Percentiles rank a stretch among this genome's conserved stretches.
Conservation (phyloP, 2,888 invertebrate genomes). For the Xanthia togata region DNA sequence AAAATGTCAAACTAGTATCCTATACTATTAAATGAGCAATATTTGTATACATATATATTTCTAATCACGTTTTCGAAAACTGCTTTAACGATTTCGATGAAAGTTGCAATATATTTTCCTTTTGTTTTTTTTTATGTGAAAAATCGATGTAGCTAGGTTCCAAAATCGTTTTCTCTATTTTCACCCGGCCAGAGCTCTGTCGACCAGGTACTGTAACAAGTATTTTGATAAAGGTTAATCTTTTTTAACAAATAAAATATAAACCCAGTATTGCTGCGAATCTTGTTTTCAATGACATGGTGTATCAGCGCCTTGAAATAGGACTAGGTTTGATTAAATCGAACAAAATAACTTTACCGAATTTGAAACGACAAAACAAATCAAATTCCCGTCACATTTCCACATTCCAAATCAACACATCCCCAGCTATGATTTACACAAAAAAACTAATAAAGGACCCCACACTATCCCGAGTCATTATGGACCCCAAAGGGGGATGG, state of each 20-base stretch:
- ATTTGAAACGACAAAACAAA: constrained; percentile 25
- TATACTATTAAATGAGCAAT: too few relatives aligned
- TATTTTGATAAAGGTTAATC: background rate
- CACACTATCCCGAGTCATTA: constrained; percentile 59
- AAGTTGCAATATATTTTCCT: too few relatives aligned
- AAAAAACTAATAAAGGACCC: constrained; percentile 64
- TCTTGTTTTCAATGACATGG: background rate
- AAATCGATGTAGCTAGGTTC: too few relatives aligned
- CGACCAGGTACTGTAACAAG: too few relatives aligned
- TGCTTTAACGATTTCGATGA: too few relatives aligned
- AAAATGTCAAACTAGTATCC: background rate
- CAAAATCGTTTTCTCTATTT: too few relatives aligned
- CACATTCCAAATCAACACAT: constrained; percentile 41
- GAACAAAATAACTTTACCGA: constrained; percentile 1
- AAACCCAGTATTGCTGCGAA: background rate
- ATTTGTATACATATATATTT: too few relatives aligned
- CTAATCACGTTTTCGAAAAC: too few relatives aligned
- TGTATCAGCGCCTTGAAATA: background rate
- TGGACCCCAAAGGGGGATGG: constrained; percentile 55
- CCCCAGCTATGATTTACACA: constrained; percentile 51
- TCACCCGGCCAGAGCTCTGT: too few relatives aligned
- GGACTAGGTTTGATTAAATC: background rate
- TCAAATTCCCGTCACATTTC: constrained; percentile 20
- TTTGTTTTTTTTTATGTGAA: too few relatives aligned
- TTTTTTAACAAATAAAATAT: background rate